Evolutionary conservation across 2,797 vertebrate species (phyloP), one percentile per base, ranked within the genome.

Genomic region (Sebastes oblongus): DNA sequence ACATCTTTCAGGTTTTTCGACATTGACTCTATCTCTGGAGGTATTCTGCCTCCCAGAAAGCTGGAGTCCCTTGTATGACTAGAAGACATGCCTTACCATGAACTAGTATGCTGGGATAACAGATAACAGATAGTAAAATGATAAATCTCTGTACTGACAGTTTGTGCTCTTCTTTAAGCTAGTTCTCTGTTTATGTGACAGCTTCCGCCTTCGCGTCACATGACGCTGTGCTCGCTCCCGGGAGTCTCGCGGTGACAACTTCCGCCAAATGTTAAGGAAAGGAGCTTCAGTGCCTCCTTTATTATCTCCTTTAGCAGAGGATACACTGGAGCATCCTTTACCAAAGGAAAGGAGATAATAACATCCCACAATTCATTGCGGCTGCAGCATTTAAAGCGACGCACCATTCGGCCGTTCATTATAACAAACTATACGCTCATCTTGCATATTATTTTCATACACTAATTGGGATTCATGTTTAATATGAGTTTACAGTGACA

Each of bases 21-120:
- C 96, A 97, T 91, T 3, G 93, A 92, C 78, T 97, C 96, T 55
- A 97, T 93, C 80, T 97, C 96, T 13, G 92, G 68, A 1, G 97
- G 96, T 62, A 95, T 92, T 12, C 96, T 93, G 24, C 94, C 89
- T 22, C 96, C 96, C 24, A 93, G 22, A 60, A 96, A 97, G 66
- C 95, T 94, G 32, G 78, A 77, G 78, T 93, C 80, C 80, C 82
- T 83, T 52, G 62, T 36, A 3, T 89, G 88, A 27, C 79, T 84
- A 1, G 82, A 55, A 22, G 93, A 89, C 94, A 95, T 95, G 52
- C 3, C 75, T 70, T 4, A n/a, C 8, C 50, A 25, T 50, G n/a
- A 18, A 27, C 46, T n/a, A 8, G 54, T 13, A 22, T 4, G 4
- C 4, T 3, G 1, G 0, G 34, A 36, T 36, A 36, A 36, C 34